Base-by-base conservation (phyloP, 2,797 vertebrate species). In the Coregonus sp. region DNA sequence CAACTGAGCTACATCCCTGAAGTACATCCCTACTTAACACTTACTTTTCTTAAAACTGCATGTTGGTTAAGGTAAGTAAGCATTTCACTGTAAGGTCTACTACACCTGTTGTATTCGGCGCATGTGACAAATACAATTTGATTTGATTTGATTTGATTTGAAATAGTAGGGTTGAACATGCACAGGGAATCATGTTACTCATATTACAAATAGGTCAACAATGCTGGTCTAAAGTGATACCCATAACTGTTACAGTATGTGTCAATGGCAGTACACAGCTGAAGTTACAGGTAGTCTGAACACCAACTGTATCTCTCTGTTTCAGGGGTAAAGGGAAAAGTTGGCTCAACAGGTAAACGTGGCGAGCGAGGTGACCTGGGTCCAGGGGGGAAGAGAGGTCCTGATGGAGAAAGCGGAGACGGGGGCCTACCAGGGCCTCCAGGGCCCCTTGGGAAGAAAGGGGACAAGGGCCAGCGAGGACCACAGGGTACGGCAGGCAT, bases 351-450 rank as follows among this genome's bases (percentile, higher is more conserved):
- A 67, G 98, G 98, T 86, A 95, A 94, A 83, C 85, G 92, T 9
- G 98, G 98, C 76, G 92, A 92, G 65, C 95, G 96, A 88, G 98
- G 98, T 70, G 95, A 97, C 52, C 96, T 96, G 78, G 98, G 98
- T 78, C 92, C 95, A 5, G 78, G 87, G 15, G 98, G 98, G 3
- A 99, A 99, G 92, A 95, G 90, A 90, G 98, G 98, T 84, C 96
- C 96, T 7, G 71, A n/a, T 15, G 98, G 97, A 80, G 78, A 91
- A 73, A 79, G 65, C 0, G 98, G 97, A 74, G 92, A 92, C 35
- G 83, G 88, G 82, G 98, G 98, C 61, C 92, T 89, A 51, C 68
- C 86, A 4, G 98, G 98, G 75, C 86, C 87, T 5, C 59, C 25
- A 12, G 98, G 98, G 70, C 90, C 80, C 37, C 84, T 88, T 2